Conservation (phyloP, 1,140 invertebrate genomes). For the Polypedilum vanderplanki region DNA sequence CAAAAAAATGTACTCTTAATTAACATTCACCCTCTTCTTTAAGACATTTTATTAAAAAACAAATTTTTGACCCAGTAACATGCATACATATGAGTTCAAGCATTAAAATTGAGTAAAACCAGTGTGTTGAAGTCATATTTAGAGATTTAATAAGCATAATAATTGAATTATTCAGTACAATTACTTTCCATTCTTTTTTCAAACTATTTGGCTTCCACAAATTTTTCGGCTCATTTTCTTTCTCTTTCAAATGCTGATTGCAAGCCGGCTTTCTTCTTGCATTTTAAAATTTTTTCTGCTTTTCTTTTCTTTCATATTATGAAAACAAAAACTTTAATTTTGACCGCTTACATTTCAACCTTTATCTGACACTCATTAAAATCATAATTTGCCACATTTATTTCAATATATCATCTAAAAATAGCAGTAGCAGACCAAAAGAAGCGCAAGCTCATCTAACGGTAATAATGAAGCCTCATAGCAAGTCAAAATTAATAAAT, state of each 20-base stretch:
- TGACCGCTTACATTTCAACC: too few species aligned
- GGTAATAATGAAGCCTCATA: background rate
- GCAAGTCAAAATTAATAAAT: slow-evolving; percentile 20
- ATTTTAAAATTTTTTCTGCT: too few species aligned
- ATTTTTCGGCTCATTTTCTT: too few species aligned
- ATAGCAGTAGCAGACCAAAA: background rate
- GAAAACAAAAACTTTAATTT: too few species aligned
- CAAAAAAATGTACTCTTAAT: background rate
- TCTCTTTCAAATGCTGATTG: too few species aligned
- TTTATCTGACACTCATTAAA: too few species aligned
- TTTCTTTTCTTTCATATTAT: too few species aligned
- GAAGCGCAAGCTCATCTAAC: background rate
- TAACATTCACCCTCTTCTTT: slow-evolving; percentile 3
- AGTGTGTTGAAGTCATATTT: background rate
- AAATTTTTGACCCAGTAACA: background rate
- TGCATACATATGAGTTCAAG: background rate
- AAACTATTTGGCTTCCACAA: background rate
- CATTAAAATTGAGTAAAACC: background rate
- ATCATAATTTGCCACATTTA: too few species aligned
- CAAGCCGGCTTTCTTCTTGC: too few species aligned
- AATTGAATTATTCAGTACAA: background rate
- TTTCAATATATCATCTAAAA: too few species aligned
- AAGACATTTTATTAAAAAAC: background rate
- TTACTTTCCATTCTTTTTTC: background rate
- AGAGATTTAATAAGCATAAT: slow-evolving; percentile 3